Evolutionary conservation across 2,797 vertebrate genomes (phyloP).

Genomic region (Etheostoma perlongum): DNA sequence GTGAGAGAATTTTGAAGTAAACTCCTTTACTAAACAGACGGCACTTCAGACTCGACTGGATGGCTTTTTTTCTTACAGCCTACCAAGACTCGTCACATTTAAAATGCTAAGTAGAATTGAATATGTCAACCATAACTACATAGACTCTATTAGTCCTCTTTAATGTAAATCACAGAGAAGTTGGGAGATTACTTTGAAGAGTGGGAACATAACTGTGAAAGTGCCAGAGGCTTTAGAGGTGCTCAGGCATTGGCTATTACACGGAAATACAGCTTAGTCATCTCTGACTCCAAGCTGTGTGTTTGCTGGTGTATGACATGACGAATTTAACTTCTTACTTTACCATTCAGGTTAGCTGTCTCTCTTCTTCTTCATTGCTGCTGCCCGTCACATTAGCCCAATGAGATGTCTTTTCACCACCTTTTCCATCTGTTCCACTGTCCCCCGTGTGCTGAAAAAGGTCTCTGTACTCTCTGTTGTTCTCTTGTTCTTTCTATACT

Average conservation of each 20-base stretch:
- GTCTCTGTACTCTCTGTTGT: constrained; percentile 27
- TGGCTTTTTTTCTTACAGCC: constrained; percentile 28
- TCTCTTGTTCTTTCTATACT: constrained; percentile 26
- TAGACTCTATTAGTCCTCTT: constrained; percentile 60
- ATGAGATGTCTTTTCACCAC: constrained; percentile 46
- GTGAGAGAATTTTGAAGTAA: constrained; percentile 33
- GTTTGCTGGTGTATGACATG: constrained; percentile 54
- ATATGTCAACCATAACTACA: constrained; percentile 63
- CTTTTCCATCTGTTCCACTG: constrained; percentile 25
- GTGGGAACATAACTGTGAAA: constrained; percentile 53
- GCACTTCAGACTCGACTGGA: constrained; percentile 35
- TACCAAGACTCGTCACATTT: constrained; percentile 50
- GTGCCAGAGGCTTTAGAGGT: constrained; percentile 61
- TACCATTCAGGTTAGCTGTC: constrained; percentile 5
- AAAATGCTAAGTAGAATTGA: constrained; percentile 71
- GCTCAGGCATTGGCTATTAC: constrained; percentile 57
- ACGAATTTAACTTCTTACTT: constrained; percentile 31
- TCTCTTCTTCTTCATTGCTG: constrained; percentile 29
- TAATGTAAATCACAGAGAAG: constrained; percentile 68
- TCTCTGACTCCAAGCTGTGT: constrained; percentile 60
- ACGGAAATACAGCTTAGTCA: constrained; percentile 73
- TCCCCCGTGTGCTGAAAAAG: constrained; percentile 25
- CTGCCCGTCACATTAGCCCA: constrained; percentile 38
- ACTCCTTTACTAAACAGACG: constrained; percentile 47
- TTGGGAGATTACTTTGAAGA: constrained; percentile 68